Conservation (phyloP, 2,113 vertebrate species). For the Sphaerodactylus townsendi region DNA sequence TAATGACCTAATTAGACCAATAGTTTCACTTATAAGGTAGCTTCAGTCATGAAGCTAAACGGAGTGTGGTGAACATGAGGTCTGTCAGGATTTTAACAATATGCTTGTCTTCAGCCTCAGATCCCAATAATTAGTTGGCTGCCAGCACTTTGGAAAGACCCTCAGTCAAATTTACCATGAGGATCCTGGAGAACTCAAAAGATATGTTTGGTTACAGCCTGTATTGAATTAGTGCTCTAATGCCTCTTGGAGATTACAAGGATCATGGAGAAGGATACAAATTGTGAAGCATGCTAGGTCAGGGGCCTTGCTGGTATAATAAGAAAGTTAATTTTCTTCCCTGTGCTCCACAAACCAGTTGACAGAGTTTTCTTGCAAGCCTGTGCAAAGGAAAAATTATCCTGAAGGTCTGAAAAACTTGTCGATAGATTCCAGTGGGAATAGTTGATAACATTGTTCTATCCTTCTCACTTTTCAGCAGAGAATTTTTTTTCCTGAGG, state of each 20-base stretch:
- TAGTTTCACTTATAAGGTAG: too few relatives aligned
- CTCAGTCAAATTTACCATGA: too few relatives aligned
- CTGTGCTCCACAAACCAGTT: background rate
- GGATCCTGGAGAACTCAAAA: too few relatives aligned
- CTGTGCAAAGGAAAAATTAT: background rate
- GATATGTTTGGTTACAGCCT: too few relatives aligned
- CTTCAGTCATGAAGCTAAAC: too few relatives aligned
- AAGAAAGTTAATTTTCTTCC: background rate
- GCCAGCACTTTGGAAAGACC: too few relatives aligned
- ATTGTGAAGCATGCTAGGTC: background rate
- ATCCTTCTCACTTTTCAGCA: background rate
- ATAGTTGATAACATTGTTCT: background rate
- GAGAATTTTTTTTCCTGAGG: background rate
- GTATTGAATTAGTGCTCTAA: background rate
- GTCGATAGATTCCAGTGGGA: slow-evolving; percentile 2
- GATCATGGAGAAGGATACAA: background rate
- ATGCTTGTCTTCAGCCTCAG: too few relatives aligned
- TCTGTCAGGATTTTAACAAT: too few relatives aligned
- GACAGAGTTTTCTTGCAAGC: slow-evolving; percentile 6
- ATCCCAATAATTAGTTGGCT: too few relatives aligned
- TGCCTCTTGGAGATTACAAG: background rate
- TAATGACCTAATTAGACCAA: too few relatives aligned
- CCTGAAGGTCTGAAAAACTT: background rate
- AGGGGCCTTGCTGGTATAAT: background rate
- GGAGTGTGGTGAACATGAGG: too few relatives aligned